Conservation (phyloP, 2,888 invertebrate species). For the Catonia carolina region DNA sequence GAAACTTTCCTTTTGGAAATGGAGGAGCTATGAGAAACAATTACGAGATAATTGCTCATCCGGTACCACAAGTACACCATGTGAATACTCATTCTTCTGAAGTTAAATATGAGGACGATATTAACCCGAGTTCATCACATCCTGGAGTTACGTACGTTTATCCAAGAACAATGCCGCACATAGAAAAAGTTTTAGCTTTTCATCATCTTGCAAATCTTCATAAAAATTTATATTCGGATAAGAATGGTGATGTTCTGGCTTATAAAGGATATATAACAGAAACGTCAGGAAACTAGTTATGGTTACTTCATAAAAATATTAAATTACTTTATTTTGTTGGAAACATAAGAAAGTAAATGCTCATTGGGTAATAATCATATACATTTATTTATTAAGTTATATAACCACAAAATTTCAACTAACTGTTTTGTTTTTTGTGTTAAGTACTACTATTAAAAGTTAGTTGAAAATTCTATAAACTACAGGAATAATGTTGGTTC, state of each 20-base stretch:
- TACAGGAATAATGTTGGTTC: no score
- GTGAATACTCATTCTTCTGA: slow-evolving; percentile 6
- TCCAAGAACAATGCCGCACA: neutral
- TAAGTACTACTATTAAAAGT: no score
- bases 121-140: neutral
- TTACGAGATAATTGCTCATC: slow-evolving; percentile 1
- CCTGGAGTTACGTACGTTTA: neutral
- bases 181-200: slow-evolving; percentile 3
- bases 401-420: no score
- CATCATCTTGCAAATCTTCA: slow-evolving; percentile 7
- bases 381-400: no score
- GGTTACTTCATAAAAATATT: no score
- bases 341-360: no score
- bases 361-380: no score
- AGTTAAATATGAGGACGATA: slow-evolving; percentile 6
- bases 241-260: neutral
- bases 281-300: no score
- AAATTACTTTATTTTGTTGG: no score
- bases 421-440: no score
- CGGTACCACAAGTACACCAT: slow-evolving; percentile 8
- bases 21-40: slow-evolving; percentile 1
- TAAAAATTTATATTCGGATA: neutral
- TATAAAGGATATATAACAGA: slow-evolving; percentile 9
- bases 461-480: no score
- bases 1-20: slow-evolving; percentile 7